Evolutionary conservation across 2,888 invertebrate genomes (phyloP).

Genomic region (Julus scandinavius): DNA sequence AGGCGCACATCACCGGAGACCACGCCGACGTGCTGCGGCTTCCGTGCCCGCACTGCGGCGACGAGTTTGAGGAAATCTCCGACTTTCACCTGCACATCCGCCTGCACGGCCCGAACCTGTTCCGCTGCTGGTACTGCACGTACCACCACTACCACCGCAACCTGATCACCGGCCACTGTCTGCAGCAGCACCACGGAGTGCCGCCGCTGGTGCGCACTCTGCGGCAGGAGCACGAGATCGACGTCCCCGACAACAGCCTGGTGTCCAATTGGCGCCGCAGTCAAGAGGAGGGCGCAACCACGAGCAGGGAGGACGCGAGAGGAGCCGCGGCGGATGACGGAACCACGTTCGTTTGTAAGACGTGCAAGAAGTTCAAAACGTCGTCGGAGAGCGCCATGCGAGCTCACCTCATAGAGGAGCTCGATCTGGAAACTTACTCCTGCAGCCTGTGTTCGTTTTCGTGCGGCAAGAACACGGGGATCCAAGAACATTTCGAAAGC

Average conservation of each 20-base stretch:
- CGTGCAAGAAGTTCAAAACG: constrained; percentile 32
- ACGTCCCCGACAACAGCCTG: constrained; percentile 4
- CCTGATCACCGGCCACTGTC: constrained; percentile 40
- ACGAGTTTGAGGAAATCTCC: constrained; percentile 68
- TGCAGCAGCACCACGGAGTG: constrained; percentile 32
- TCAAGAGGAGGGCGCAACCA: background rate
- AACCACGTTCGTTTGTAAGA: background rate
- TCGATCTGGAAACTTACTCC: constrained; percentile 44
- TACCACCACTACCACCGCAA: constrained; percentile 30
- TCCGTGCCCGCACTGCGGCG: constrained; percentile 79
- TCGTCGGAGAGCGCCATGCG: background rate
- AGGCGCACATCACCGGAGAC: constrained; percentile 77
- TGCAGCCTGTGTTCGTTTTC: constrained; percentile 47
- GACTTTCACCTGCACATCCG: constrained; percentile 78
- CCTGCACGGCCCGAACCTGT: constrained; percentile 78
- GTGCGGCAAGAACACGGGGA: background rate
- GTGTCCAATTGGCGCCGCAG: background rate
- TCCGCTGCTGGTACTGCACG: constrained; percentile 71
- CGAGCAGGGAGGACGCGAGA: no score
- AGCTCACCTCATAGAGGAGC: background rate
- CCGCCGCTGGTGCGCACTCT: background rate
- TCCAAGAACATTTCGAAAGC: constrained; percentile 47
- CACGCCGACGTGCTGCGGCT: constrained; percentile 74
- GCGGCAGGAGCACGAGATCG: constrained; percentile 50
- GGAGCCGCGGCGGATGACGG: background rate